These are phyloP conservation scores for Drosophila diplacantha DNA, from an alignment of 2,888 invertebrate species.

Conservation along the genomic window DNA sequence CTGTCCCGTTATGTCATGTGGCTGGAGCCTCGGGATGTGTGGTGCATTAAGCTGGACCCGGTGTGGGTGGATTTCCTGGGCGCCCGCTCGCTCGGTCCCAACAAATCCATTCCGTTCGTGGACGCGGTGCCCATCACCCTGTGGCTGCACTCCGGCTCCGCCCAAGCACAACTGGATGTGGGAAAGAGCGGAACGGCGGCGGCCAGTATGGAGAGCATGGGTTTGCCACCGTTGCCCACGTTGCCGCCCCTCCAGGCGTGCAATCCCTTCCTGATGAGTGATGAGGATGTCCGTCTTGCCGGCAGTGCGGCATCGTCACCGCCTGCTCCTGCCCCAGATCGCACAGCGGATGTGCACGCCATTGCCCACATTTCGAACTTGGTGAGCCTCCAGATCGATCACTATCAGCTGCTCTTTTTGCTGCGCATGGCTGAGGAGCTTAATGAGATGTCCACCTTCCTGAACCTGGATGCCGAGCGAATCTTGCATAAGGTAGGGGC, in stretches of 20 bases:
- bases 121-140: slow-evolving; percentile 92
- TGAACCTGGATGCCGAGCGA: slow-evolving; percentile 86
- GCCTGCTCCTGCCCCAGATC: slow-evolving; percentile 78
- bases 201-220: slow-evolving; percentile 62
- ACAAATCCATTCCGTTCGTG: slow-evolving; percentile 87
- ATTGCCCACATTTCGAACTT: slow-evolving; percentile 90
- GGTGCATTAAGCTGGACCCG: slow-evolving; percentile 92
- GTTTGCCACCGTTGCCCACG: slow-evolving; percentile 54
- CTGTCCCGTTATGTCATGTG: slow-evolving; percentile 81
- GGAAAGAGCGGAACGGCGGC: slow-evolving; percentile 41
- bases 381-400: slow-evolving; percentile 93
- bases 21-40: slow-evolving; percentile 91
- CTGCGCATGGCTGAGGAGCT: slow-evolving; percentile 89
- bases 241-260: slow-evolving; percentile 56
- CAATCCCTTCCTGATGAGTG: slow-evolving; percentile 75
- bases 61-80: slow-evolving; percentile 96
- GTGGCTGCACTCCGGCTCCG: slow-evolving; percentile 83
- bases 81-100: slow-evolving; percentile 85
- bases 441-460: slow-evolving; percentile 87
- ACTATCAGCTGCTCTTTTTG: slow-evolving; percentile 94
- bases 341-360: slow-evolving; percentile 85
- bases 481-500: slow-evolving; percentile 80
- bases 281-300: slow-evolving; percentile 64
- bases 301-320: slow-evolving; percentile 40
- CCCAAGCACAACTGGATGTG: slow-evolving; percentile 65